phyloP scores from a whole-genome alignment of 1,140 invertebrate species.

The Cotesia glomerata region DNA sequence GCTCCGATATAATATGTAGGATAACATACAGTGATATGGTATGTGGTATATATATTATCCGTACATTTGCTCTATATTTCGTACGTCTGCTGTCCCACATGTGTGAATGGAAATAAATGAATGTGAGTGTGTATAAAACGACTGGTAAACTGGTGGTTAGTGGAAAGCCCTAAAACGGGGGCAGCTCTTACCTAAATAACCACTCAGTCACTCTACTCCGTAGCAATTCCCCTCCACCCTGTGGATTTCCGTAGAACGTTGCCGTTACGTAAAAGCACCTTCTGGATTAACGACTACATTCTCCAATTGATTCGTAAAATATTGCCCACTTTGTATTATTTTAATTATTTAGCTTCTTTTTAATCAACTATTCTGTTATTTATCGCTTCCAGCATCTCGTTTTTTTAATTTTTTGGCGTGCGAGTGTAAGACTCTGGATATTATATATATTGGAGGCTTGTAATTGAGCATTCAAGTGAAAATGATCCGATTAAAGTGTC shows the following conservation, averaged over 20 bases:
- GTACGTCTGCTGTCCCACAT: too few species aligned
- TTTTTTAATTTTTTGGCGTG: not conserved
- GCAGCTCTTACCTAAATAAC: slow-evolving; percentile 65
- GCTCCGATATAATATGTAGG: too few species aligned
- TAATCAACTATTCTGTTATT: not conserved
- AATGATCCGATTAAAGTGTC: slow-evolving; percentile 19
- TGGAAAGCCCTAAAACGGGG: slow-evolving; percentile 11
- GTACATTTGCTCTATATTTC: too few species aligned
- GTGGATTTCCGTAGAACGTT: slow-evolving; percentile 15
- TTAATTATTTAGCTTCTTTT: slow-evolving; percentile 7
- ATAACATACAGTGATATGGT: too few species aligned
- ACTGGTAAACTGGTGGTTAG: not conserved
- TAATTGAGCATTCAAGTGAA: not conserved
- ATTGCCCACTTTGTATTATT: not conserved
- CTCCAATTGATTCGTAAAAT: slow-evolving; percentile 25
- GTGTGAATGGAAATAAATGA: not conserved
- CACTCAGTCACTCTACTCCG: slow-evolving; percentile 60
- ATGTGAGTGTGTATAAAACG: not conserved
- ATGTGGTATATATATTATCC: too few species aligned
- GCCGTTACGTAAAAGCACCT: slow-evolving; percentile 30
- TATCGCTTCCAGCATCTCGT: not conserved
- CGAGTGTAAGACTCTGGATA: too few species aligned
- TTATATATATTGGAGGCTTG: too few species aligned
- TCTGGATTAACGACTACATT: slow-evolving; percentile 26
- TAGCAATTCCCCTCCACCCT: slow-evolving; percentile 13